Base-by-base conservation (phyloP, 2,888 invertebrate species). In the Leucania comma region DNA sequence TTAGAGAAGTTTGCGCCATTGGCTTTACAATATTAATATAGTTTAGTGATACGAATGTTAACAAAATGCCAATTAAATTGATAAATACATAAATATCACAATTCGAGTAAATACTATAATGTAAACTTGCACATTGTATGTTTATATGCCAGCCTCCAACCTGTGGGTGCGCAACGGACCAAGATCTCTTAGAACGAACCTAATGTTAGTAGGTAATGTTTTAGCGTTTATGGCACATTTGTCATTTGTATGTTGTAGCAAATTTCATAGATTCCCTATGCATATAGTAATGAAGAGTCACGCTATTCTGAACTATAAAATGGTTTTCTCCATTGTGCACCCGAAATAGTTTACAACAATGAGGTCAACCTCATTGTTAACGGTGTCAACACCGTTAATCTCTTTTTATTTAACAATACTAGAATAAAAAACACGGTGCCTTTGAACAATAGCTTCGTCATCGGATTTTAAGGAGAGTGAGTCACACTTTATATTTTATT, bases 41-140 rank as follows among this genome's bases (percentile, higher is more conserved):
- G 29, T 32, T 38, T 20, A 66, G 29, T 46, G 48, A 46, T 51
- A 32, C 32, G 10, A 60, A 56, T 70, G 64, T 68, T 42, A 60
- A 61, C 69, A 17, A 80, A 82, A 58, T 58, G 24, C 10, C 29
- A 54, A 66, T 75, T 63, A 53, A 48, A 68, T 67, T 51, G 32
- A 63, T 59, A 74, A 64, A 78, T 81, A 81, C 48, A 80, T 74
- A 80, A 75, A 78, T 81, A 84, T 82, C 82, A 82, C 83, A 84
- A 72, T 75, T 74, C 24, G 65, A 73, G 69, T 72, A 80, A 81
- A 72, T 56, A 72, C 68, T 77, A 75, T 65, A 53, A 53, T 57
- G 53, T 58, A 63, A 62, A 68, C 38, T 67, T 72, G 59, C 63
- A 65, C 42, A 53, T 51, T 56, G 0, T 60, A 60, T 66, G 17